Base-by-base conservation (phyloP, 53 echinoderm and acorn worm genomes). In the Arbacia lixula region DNA sequence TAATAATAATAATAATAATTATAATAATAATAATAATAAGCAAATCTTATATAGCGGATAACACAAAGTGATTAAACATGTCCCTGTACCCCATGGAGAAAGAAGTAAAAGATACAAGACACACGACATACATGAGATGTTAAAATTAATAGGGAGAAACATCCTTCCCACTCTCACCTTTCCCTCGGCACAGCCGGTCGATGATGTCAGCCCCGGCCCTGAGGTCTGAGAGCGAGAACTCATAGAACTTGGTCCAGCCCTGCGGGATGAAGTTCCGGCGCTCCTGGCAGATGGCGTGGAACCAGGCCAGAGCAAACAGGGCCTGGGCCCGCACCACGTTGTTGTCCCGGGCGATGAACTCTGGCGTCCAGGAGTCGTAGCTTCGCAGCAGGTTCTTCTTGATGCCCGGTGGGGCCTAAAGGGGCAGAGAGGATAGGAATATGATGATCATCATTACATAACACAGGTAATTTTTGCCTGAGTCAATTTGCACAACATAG, bases 221-320 rank as follows among this genome's bases (percentile, higher is more conserved):
- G 27, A 99, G 85, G 66, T 99, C 99, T 1, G 94, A 93, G 83
- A 94, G 46, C 17, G 99, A 94, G 83, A 99, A 99, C 83, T 99
- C 99, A 36, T 99, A 99, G 71, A 95, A 99, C 80, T 99, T 99
- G 63, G 99, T 99, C 99, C 99, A 99, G 50, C 99, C 99, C 87
- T 99, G 99, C 0, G 99, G 99, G 71, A 99, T 99, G 55, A 86
- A 99, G 79, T 99, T 99, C n/a, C 99, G 63, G 46, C 99, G 85
- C 79, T 99, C 99, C 75, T 99, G 99, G 60, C 94, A 94, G 58
- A 99, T 89, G 11, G 99, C 94, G 51, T 95, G 94, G 83, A 99
- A 99, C 99, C 99, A 99, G 49, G 99, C 99, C 92, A 99, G 60
- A 16, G 99, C 99, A 89, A 95, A 99, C 87, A 99, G 80, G 6